Base-by-base conservation (phyloP, 2,888 invertebrate genomes). In the Lucinisca nassula region DNA sequence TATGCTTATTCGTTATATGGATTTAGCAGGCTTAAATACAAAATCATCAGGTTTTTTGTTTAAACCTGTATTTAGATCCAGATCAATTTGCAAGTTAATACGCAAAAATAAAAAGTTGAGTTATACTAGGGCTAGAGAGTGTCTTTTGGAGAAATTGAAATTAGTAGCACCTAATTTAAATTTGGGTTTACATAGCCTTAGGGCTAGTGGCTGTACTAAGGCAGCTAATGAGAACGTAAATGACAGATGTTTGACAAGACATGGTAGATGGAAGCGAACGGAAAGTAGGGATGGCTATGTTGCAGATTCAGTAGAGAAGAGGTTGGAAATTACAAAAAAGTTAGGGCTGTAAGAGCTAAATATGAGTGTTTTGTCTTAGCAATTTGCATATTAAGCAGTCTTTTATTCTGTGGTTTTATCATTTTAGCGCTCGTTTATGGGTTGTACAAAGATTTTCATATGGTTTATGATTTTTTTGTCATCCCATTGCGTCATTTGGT, bases 161-260 rank as follows among this genome's bases (percentile, higher is more conserved):
- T 0, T 67, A 3, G 84, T 84, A 0, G 79, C 38, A 32, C 84
- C 84, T n/a, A n/a, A 79, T 45, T 45, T 78, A 30, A 73, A 78
- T 24, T 32, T 75, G 10, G 75, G 74, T 35, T 72, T 45, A 10
- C 79, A 84, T 35, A 61, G 58, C 2, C 27, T 79, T 40, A 32
- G 74, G 24, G 61, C 79, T 30, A 84, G 79, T 35, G 84, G 84
- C 0, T 58, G 74, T 3, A 75, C 75, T 12, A 38, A 38, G 30
- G 75, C 37, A 1, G 84, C 79, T 8, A 84, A 79, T 38, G 24
- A 37, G 17, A 14, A 37, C 3, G 24, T 74, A 0, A 58, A 58
- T 27, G 79, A 79, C 2, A 58, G 84, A 76, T 79, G 75, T 61
- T 27, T 84, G 1, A 84, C 74, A 55, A 45, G 82, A 27, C 82